Evolutionary conservation across 2,888 invertebrate genomes (phyloP).

Genomic region (Xestia sexstrigata): DNA sequence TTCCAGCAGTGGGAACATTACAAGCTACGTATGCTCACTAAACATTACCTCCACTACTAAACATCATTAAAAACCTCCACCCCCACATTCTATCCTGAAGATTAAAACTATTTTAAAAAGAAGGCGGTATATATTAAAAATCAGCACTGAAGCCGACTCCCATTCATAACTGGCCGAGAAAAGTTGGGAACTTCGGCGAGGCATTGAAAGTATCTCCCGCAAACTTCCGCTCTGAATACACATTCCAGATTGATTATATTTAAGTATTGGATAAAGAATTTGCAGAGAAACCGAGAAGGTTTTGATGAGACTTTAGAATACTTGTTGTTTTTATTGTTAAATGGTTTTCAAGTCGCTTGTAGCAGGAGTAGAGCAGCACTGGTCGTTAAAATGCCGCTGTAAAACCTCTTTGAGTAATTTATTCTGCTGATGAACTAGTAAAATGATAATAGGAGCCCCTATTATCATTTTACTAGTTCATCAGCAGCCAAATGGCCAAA

Average conservation of each 20-base stretch:
- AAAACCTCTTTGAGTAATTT: neutral
- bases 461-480: too few species aligned
- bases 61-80: neutral
- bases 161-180: constrained; percentile 34
- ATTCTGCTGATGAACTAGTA: neutral
- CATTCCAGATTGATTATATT: constrained; percentile 53
- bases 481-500: too few species aligned
- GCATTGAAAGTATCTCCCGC: constrained; percentile 22
- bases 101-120: constrained; percentile 19
- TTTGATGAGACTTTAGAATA: constrained; percentile 12
- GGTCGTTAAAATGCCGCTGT: neutral
- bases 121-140: constrained; percentile 22
- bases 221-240: constrained; percentile 40
- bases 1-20: neutral
- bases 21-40: neutral
- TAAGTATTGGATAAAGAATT: constrained; percentile 32
- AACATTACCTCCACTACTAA: too few species aligned
- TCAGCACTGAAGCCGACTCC: constrained; percentile 1
- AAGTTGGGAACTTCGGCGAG: constrained; percentile 33
- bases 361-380: neutral
- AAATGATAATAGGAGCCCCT: too few species aligned
- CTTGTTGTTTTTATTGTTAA: constrained; percentile 1
- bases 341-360: neutral
- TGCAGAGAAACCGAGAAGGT: constrained; percentile 12
- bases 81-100: neutral